These are phyloP conservation scores for Labrus mixtus DNA, from an alignment of 2,113 vertebrate genomes.

Conservation along the genomic window DNA sequence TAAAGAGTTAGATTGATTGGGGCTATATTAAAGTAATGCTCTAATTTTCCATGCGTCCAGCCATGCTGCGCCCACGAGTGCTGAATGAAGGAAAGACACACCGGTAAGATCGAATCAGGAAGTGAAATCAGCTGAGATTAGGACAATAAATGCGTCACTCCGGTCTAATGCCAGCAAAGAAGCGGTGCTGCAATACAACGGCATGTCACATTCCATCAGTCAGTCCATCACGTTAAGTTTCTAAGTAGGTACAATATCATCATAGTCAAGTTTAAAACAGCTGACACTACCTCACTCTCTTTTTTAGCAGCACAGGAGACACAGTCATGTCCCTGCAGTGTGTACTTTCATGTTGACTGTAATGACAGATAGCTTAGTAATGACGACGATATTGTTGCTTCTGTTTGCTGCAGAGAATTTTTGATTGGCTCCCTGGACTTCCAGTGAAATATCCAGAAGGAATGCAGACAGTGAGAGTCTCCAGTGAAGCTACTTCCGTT, in stretches of 20 bases:
- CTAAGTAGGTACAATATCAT: neutral
- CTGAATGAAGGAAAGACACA: constrained; percentile 19
- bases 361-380: neutral
- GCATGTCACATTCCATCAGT: neutral
- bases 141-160: constrained; percentile 29
- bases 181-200: neutral
- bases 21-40: neutral
- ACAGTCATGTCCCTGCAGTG: no score
- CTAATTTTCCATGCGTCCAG: neutral
- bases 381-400: neutral
- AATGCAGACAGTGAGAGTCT: neutral
- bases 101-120: constrained; percentile 26
- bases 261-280: no score
- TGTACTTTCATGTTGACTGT: neutral
- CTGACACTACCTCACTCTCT: no score
- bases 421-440: neutral
- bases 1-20: neutral
- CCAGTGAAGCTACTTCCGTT: neutral
- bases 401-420: neutral
- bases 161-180: constrained; percentile 34
- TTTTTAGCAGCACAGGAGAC: no score
- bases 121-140: constrained; percentile 51
- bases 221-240: neutral
- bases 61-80: neutral
- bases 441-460: neutral